Conservation (phyloP, 2,797 vertebrate species). For the Cuculus canorus region DNA sequence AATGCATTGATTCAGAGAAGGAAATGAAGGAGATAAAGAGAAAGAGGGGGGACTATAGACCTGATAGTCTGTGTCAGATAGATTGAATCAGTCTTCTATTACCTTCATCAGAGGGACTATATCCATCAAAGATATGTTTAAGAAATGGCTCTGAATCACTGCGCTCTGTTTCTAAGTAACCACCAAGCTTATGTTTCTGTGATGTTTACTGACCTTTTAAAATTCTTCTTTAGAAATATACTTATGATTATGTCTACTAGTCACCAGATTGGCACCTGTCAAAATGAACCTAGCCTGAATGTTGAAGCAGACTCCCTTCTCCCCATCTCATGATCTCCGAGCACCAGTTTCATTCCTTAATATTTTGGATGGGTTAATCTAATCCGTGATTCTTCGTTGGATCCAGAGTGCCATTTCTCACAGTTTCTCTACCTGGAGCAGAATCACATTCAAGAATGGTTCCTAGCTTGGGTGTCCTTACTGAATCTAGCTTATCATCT, state of each 20-base stretch:
- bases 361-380: background rate
- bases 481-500: background rate
- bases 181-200: background rate
- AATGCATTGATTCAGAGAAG: slow-evolving; percentile 73
- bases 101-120: background rate
- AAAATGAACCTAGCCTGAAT: background rate
- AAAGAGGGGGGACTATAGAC: slow-evolving; percentile 54
- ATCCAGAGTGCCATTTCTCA: background rate
- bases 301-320: background rate
- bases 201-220: background rate
- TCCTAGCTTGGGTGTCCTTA: rapidly evolving
- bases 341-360: background rate
- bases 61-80: slow-evolving; percentile 62
- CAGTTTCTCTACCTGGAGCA: background rate
- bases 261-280: background rate
- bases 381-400: background rate
- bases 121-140: background rate
- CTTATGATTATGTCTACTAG: background rate
- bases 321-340: background rate
- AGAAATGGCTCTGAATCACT: background rate
- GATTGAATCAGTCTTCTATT: slow-evolving; percentile 54
- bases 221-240: background rate
- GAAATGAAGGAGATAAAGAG: slow-evolving; percentile 58
- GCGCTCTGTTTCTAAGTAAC: slow-evolving; percentile 39
- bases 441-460: background rate